phyloP scores from a whole-genome alignment of 2,113 vertebrate genomes.

The Ariopsis seemanni region DNA sequence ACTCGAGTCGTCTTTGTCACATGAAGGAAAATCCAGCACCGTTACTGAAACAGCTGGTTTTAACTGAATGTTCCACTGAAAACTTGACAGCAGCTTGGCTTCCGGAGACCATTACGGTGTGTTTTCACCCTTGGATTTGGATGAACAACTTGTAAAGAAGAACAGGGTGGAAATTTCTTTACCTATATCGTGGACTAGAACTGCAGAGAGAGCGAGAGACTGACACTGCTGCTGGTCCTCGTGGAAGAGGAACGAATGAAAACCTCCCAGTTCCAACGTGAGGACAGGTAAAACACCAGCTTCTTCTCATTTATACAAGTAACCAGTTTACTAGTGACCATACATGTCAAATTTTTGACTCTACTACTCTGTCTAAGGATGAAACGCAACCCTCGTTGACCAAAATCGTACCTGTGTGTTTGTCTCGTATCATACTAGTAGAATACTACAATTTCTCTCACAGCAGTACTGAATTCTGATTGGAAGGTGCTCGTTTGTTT shows the following conservation, averaged over 20 bases:
- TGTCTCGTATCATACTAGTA: no score
- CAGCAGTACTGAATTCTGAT: no score
- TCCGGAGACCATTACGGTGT: slow-evolving; percentile 18
- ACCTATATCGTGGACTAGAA: no score
- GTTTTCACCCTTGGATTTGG: background rate
- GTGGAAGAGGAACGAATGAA: background rate
- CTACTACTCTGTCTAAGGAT: no score
- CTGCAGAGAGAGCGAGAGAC: background rate
- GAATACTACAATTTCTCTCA: no score
- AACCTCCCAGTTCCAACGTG: background rate
- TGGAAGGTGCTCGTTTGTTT: no score
- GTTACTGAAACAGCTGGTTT: background rate
- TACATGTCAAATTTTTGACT: background rate
- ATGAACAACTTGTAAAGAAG: background rate
- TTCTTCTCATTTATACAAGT: background rate
- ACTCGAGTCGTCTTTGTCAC: slow-evolving; percentile 26
- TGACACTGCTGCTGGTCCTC: background rate
- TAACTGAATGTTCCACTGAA: slow-evolving; percentile 30
- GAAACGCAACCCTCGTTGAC: no score
- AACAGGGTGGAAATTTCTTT: background rate
- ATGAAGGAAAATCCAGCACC: slow-evolving; percentile 43
- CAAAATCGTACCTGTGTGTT: no score
- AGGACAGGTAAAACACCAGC: slow-evolving; percentile 1
- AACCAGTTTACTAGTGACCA: background rate
- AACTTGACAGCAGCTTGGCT: slow-evolving; percentile 19